Base-by-base conservation (phyloP, 2,888 invertebrate genomes). In the Leucophora obtusa region DNA sequence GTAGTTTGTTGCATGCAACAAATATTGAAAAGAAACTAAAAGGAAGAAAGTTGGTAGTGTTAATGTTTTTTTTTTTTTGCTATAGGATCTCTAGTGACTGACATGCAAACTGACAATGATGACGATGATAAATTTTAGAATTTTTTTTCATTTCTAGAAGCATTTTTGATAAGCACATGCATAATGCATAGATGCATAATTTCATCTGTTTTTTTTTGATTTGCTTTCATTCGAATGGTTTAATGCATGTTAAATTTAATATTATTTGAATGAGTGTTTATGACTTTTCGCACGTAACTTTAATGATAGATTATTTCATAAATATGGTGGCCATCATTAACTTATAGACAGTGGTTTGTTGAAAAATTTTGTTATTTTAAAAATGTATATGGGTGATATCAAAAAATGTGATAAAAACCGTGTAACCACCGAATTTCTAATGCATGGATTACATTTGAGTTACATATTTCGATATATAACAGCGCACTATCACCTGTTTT, bases 91-190 rank as follows among this genome's bases (percentile, higher is more conserved):
- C 18, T 24, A 68, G 50, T 63, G 75, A 72, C 66, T 54, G 56
- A 70, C 81, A 81, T 77, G 77, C 81, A 81, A 81, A 60, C 80
- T 80, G 72, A 76, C 69, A 81, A 81, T 77, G 73, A 77, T 69
- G 77, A 47, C n/a, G 43, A 47, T n/a, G 43, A 47, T 47, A 47
- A 47, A 47, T 47, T n/a, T 47, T 15, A 14, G 6, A n/a, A 14
- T 47, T n/a, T 5, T 47, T 47, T 38, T 38, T 3, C 38, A 11
- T 38, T 38, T 38, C 38, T 38, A 38, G 1, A 6, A 38, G 38
- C 38, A 38, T 38, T n/a, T 47, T 47, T 47, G 43, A 47, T n/a
- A 47, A 5, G n/a, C 43, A n/a, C n/a, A 47, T 47, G 43, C 43
- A 43, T 43, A 43, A 14, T 43, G 5, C 35, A 38, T 38, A 38